Conservation (phyloP, 1,140 invertebrate genomes). For the Thrips palmi region DNA sequence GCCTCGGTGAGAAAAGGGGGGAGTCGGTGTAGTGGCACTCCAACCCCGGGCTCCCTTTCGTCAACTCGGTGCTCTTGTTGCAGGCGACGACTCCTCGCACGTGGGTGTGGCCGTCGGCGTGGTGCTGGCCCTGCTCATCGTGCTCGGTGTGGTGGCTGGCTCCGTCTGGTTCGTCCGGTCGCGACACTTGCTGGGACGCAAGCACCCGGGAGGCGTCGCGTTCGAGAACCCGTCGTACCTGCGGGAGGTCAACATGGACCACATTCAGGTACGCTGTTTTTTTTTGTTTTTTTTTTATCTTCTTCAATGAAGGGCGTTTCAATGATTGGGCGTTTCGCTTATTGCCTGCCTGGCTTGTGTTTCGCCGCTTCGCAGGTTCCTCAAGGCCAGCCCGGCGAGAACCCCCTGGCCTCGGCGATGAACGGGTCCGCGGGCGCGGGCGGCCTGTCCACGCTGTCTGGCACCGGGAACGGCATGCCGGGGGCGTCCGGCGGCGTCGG, state of each 20-base stretch:
- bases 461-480: constrained; percentile 21
- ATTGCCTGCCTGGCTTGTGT: not conserved
- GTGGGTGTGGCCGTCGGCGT: constrained; percentile 43
- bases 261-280: constrained; percentile 36
- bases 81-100: constrained; percentile 24
- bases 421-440: constrained; percentile 17
- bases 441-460: not conserved
- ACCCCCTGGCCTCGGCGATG: constrained; percentile 9
- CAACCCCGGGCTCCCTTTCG: too few species aligned
- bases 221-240: constrained; percentile 76
- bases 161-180: constrained; percentile 45
- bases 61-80: too few species aligned
- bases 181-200: constrained; percentile 32
- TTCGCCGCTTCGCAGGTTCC: constrained; percentile 9
- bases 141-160: constrained; percentile 36
- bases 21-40: too few species aligned
- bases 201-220: constrained; percentile 43
- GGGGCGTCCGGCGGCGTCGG: constrained; percentile 23
- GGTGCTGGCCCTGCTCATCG: constrained; percentile 41
- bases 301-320: constrained; percentile 5
- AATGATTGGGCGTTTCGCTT: not conserved
- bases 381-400: constrained; percentile 8
- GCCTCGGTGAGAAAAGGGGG: constrained; percentile 29
- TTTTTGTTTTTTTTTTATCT: constrained; percentile 1
- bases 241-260: constrained; percentile 50